phyloP scores from a whole-genome alignment of 2,113 vertebrate genomes.

The Chitala chitala region DNA sequence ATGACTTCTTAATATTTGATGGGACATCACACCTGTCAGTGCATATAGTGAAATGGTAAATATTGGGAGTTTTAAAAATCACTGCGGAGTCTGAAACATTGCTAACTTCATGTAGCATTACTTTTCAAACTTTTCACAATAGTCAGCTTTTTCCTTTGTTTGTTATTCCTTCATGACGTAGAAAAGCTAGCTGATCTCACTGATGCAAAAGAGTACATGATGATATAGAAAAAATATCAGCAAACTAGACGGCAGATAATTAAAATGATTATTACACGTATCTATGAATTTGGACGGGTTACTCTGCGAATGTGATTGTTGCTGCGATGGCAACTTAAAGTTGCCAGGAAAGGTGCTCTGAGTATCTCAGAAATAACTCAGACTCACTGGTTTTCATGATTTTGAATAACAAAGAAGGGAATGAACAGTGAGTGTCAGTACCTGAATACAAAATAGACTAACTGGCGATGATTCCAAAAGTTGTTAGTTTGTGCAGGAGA shows the following conservation, averaged over 20 bases:
- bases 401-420: conserved; percentile 10
- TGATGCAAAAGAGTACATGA: background rate
- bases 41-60: background rate
- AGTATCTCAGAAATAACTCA: background rate
- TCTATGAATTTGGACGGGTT: background rate
- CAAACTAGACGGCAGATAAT: background rate
- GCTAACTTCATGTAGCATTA: no score
- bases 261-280: background rate
- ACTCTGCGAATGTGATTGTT: background rate
- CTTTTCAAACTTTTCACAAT: no score
- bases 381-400: conserved; percentile 5
- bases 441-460: background rate
- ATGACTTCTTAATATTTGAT: background rate
- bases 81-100: no score
- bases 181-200: background rate
- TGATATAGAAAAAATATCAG: background rate
- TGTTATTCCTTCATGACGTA: background rate
- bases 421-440: background rate
- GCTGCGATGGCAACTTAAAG: background rate
- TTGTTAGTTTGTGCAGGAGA: conserved; percentile 4
- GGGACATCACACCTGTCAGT: background rate
- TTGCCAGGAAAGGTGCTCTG: background rate
- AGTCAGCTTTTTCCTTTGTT: background rate
- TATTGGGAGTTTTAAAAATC: background rate
- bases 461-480: background rate